phyloP scores from a whole-genome alignment of 2,888 invertebrate genomes.

The Brachylomia viminalis region DNA sequence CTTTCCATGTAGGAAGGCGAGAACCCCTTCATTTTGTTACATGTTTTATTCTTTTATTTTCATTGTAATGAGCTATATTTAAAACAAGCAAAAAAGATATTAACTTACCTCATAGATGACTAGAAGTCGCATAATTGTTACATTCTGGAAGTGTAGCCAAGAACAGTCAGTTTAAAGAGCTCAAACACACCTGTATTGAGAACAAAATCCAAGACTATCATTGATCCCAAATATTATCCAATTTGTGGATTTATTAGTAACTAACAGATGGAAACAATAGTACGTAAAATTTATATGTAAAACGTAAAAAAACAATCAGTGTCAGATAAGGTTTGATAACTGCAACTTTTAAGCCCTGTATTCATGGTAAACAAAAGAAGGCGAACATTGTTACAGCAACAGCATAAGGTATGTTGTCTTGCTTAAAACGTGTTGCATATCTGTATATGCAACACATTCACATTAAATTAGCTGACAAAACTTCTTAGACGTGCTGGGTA shows the following conservation, averaged over 20 bases:
- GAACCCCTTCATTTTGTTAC: background rate
- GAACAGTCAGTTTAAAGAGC: conserved; percentile 74
- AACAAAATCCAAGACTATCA: conserved; percentile 83
- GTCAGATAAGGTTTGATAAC: background rate
- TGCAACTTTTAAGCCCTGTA: background rate
- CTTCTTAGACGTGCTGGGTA: too few relatives aligned
- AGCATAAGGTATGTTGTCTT: background rate
- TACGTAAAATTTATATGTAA: background rate
- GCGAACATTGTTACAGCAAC: background rate
- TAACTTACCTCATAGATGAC: conserved; percentile 69
- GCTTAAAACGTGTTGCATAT: background rate
- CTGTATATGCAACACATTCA: too few relatives aligned
- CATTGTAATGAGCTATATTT: too few relatives aligned
- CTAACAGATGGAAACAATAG: conserved; percentile 16
- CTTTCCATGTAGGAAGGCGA: background rate
- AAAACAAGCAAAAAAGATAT: background rate
- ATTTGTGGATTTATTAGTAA: conserved; percentile 2
- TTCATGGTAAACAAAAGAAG: background rate
- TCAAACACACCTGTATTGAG: conserved; percentile 80
- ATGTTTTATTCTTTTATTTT: too few relatives aligned
- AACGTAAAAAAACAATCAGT: background rate
- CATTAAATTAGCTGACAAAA: too few relatives aligned
- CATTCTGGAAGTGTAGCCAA: conserved; percentile 81
- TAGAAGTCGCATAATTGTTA: conserved; percentile 42
- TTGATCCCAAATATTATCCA: conserved; percentile 14